A percentile compares a stretch with the other conserved stretches of the same genome.
Conservation (phyloP, 2,888 invertebrate genomes). For the Idaea biselata region DNA sequence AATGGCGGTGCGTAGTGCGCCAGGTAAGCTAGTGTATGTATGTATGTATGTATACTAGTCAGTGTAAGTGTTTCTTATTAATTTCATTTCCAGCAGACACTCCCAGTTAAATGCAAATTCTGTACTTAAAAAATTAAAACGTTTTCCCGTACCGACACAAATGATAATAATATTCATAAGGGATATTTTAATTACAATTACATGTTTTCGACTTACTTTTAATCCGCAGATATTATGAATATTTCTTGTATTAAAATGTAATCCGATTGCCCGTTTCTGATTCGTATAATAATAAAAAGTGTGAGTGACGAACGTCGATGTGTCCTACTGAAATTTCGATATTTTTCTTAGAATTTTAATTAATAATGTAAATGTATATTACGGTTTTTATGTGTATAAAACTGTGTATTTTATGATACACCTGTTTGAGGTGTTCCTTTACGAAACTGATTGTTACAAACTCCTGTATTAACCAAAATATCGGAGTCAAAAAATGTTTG, state of each 20-base stretch:
- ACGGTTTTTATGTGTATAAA: neutral
- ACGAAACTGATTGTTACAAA: neutral
- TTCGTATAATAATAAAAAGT: neutral
- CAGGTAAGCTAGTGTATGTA: neutral
- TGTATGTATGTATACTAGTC: neutral
- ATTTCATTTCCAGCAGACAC: neutral
- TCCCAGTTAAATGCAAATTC: conserved; percentile 51
- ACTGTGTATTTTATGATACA: neutral
- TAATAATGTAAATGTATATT: neutral
- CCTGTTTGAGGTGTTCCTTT: neutral
- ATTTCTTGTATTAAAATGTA: conserved; percentile 44
- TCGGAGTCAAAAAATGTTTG: too few relatives aligned
- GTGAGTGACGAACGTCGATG: neutral
- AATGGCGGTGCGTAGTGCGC: too few relatives aligned
- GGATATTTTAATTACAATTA: conserved; percentile 65
- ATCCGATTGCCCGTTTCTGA: conserved; percentile 10
- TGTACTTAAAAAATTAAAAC: conserved; percentile 57
- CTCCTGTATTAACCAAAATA: too few relatives aligned
- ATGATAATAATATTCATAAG: conserved; percentile 52
- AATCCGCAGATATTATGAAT: conserved; percentile 48
- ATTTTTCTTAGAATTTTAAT: neutral
- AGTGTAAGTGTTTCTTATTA: neutral
- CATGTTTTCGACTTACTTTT: conserved; percentile 47
- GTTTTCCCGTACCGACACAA: conserved; percentile 38
- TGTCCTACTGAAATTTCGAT: neutral